Evolutionary conservation across 53 echinoderm and acorn worm genomes (phyloP), one percentile per base, ranked within the genome.

Genomic region (Hippasteria phrygiana): DNA sequence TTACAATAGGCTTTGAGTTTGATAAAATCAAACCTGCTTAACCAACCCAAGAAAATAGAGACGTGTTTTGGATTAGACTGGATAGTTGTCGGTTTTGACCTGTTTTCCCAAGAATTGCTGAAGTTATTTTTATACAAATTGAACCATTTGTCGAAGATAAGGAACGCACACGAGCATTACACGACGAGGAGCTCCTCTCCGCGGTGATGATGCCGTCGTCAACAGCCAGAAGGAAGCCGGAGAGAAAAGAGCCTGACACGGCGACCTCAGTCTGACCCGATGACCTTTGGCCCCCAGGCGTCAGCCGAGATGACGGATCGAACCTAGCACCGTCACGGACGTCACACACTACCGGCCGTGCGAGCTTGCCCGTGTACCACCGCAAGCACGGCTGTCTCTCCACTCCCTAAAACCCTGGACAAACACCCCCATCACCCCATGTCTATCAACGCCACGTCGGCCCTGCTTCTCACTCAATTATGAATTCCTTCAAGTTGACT

Each of bases 271-370:
- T 53, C 67, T 71, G 85, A 85, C 85, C 69, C 48, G 10, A 3
- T 71, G 85, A 85, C 85, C 85, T 85, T 67, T 85, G 70, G 37
- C 51, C 85, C 50, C 70, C 70, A 31, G 85, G 85, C 70, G 69
- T 71, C 70, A 71, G 69, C 16, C 51, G 70, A 48, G 85, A 34
- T 85, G 85, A 85, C 71, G 85, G 71, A 70, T 85, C 24, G 79
- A 38, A 29, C 76, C 76, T 26, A 24, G 46, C 76, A 48, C 34
- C 76, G 13, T 29, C 76, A 20, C 35, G 67, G 35, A 67, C 67
- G 4, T 5, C 34, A 26, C 43, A 42, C 41, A 31, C 69, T 10
- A 48, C 48, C 48, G 14, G 48, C 48, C n/a, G 48, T 48, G 17
- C 69, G 36, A 14, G 27, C 34, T 17, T 16, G 27, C 69, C 20